A percentile compares a stretch with the other conserved stretches of the same genome.
phyloP scores from a whole-genome alignment of 2,113 vertebrate species.

The Dascyllus trimaculatus region DNA sequence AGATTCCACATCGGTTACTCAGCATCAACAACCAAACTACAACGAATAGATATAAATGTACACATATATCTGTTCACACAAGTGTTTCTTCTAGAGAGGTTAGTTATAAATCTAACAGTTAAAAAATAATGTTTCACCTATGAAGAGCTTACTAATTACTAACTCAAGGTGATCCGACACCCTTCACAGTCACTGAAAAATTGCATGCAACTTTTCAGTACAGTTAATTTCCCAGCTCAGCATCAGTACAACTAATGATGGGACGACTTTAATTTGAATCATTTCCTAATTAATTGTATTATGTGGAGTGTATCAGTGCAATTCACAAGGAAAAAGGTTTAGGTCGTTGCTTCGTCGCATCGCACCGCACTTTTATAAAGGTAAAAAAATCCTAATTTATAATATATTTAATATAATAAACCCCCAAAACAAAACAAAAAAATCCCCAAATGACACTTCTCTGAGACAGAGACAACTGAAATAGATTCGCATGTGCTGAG shows the following conservation, averaged over 20 bases:
- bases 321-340: no score
- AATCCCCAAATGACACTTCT: background rate
- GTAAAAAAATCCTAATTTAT: background rate
- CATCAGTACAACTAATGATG: no score
- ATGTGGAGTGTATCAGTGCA: no score
- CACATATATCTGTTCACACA: conserved; percentile 9
- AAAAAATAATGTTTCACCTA: background rate
- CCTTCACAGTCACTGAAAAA: background rate
- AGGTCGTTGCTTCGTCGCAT: no score
- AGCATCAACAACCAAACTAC: conserved; percentile 33
- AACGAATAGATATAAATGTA: conserved; percentile 33
- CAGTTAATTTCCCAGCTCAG: background rate
- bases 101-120: background rate
- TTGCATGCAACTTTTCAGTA: no score
- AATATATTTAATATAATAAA: background rate
- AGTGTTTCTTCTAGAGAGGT: background rate
- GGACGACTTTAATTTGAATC: no score
- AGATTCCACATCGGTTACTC: conserved; percentile 51
- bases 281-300: no score
- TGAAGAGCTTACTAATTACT: conserved; percentile 7
- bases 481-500: background rate
- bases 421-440: background rate
- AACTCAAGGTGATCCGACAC: background rate
- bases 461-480: background rate
- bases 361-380: no score